A percentile compares a stretch with the other conserved stretches of the same genome.
Evolutionary conservation across 2,113 vertebrate genomes (phyloP).

Genomic region (Otocyon megalotis): DNA sequence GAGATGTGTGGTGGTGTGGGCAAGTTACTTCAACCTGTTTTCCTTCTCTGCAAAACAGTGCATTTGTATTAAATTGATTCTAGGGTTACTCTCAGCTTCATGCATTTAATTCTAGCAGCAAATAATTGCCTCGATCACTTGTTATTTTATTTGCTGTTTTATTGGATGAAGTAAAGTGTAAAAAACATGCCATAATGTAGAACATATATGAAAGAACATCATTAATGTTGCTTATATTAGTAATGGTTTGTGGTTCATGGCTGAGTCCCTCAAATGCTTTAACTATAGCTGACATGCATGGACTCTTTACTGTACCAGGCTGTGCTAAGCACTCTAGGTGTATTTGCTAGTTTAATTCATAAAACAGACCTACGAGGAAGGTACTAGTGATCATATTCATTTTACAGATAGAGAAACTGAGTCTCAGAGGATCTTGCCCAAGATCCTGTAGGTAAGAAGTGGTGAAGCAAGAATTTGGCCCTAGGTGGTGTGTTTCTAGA

Average conservation of each 20-base stretch:
- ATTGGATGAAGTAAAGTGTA: neutral
- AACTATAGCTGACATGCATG: neutral
- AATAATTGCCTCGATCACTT: neutral
- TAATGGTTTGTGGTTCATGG: neutral
- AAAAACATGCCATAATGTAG: neutral
- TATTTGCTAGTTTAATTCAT: neutral
- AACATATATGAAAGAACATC: neutral
- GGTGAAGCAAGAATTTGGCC: neutral
- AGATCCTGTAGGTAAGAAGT: neutral
- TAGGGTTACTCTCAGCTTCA: neutral
- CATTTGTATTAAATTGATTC: neutral
- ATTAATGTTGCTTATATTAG: neutral
- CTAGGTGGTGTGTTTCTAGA: neutral
- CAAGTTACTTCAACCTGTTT: neutral
- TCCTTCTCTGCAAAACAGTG: neutral
- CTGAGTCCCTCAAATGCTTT: rapidly evolving
- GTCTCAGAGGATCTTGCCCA: neutral
- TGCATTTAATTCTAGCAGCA: neutral
- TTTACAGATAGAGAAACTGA: neutral
- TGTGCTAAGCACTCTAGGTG: neutral
- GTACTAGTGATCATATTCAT: neutral
- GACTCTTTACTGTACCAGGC: neutral
- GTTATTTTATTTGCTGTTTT: neutral
- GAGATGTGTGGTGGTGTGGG: neutral
- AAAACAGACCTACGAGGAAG: neutral